Percentiles rank a stretch among this genome's conserved stretches.
phyloP scores from a whole-genome alignment of 1,140 invertebrate species.

The Linepithema humile region DNA sequence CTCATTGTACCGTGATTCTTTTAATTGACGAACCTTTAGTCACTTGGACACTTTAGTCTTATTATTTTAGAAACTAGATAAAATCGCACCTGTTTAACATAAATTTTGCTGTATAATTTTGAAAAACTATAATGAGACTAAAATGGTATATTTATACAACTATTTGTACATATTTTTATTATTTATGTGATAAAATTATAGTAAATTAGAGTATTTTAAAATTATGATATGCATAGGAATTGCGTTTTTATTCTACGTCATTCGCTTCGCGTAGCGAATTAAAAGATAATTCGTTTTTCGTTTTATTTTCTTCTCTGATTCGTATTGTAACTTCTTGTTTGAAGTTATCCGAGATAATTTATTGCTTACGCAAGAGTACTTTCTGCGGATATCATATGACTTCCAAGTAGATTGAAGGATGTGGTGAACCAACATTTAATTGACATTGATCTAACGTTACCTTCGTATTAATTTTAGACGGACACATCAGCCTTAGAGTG shows the following conservation, averaged over 20 bases:
- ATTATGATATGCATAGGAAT: not conserved
- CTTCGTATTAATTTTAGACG: constrained; percentile 69
- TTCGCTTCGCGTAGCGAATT: not conserved
- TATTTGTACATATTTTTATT: too few species aligned
- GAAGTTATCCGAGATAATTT: not conserved
- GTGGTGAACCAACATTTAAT: constrained; percentile 36
- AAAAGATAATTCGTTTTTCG: too few species aligned
- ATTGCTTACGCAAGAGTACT: not conserved
- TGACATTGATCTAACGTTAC: constrained; percentile 61
- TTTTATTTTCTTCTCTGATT: not conserved
- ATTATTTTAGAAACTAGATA: not conserved
- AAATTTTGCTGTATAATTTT: not conserved
- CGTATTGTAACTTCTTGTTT: not conserved
- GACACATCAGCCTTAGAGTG: constrained; percentile 56
- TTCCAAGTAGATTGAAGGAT: not conserved
- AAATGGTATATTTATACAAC: not conserved
- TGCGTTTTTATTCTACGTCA: not conserved
- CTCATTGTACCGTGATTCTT: constrained; percentile 25
- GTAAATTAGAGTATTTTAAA: not conserved
- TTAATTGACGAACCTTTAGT: not conserved
- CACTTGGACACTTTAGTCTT: not conserved
- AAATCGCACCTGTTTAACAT: not conserved
- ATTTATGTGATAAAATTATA: not conserved
- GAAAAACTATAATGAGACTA: not conserved
- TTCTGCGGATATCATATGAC: not conserved